Evolutionary conservation across 2,113 vertebrate species (phyloP).

Genomic region (Centropus bengalensis): DNA sequence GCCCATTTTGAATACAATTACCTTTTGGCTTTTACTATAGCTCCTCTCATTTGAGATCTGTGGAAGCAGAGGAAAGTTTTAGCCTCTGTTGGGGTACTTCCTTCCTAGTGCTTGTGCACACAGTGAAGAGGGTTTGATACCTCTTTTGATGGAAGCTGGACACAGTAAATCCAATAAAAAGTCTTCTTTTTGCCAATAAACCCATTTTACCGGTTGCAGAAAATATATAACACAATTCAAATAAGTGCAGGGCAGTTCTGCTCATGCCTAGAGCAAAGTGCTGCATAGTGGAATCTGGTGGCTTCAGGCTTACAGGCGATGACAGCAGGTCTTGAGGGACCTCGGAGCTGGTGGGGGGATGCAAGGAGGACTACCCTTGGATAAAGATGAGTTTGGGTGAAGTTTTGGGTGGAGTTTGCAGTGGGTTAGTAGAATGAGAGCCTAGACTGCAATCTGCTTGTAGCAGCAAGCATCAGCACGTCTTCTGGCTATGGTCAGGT

Average conservation of each 20-base stretch:
- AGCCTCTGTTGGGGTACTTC: background rate
- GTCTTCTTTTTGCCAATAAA: background rate
- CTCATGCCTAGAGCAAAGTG: background rate
- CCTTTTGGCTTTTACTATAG: background rate
- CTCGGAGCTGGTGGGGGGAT: background rate
- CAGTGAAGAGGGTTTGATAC: background rate
- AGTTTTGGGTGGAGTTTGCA: background rate
- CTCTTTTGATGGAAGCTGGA: background rate
- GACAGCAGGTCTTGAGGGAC: background rate
- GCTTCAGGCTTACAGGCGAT: background rate
- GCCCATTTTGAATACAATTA: background rate
- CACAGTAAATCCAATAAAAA: background rate
- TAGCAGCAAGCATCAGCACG: background rate
- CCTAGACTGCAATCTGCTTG: background rate
- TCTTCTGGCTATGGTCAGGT: background rate
- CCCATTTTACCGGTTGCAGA: background rate
- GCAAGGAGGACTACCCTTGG: rapidly evolving
- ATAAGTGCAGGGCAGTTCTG: background rate
- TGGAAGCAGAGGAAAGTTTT: background rate
- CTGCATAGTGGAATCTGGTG: background rate
- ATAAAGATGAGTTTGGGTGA: background rate
- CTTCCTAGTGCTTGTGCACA: rapidly evolving
- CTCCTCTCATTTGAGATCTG: background rate
- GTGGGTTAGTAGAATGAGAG: background rate
- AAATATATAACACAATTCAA: background rate